A percentile compares a stretch with the other conserved stretches of the same genome.
Evolutionary conservation across 2,888 invertebrate genomes (phyloP).

Genomic region (Micropterix aruncella): DNA sequence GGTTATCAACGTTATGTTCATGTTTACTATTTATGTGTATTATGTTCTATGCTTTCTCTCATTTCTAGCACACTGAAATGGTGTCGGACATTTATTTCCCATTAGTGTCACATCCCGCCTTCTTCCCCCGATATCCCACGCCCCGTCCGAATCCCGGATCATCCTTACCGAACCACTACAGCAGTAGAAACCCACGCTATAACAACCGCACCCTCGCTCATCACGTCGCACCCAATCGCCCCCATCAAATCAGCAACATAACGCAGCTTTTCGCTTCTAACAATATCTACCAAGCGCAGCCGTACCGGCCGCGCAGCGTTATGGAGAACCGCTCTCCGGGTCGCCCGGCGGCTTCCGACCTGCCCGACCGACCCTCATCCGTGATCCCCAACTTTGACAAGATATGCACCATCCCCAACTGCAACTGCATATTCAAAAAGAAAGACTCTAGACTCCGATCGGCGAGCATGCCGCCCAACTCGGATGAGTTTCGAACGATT

Average conservation of each 20-base stretch:
- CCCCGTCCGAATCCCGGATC: constrained; percentile 24
- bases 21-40: constrained; percentile 13
- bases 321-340: constrained; percentile 18
- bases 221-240: background rate
- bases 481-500: background rate
- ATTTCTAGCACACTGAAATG: constrained; percentile 55
- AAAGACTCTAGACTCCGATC: constrained; percentile 1
- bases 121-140: constrained; percentile 28
- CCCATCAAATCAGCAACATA: constrained; percentile 5
- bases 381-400: constrained; percentile 25
- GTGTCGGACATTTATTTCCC: constrained; percentile 63
- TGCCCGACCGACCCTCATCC: constrained; percentile 23
- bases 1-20: too few relatives aligned
- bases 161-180: constrained; percentile 26
- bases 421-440: constrained; percentile 26
- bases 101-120: constrained; percentile 21
- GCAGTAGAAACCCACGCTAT: constrained; percentile 10
- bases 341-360: constrained; percentile 16
- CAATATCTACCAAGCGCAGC: constrained; percentile 20
- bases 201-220: background rate
- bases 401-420: constrained; percentile 30
- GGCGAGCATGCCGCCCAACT: constrained; percentile 2
- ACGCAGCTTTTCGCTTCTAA: constrained; percentile 11
- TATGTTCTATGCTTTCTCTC: constrained; percentile 16
- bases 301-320: constrained; percentile 32